phyloP scores from a whole-genome alignment of 1,140 invertebrate species.

The Trichomalopsis sarcophagae region DNA sequence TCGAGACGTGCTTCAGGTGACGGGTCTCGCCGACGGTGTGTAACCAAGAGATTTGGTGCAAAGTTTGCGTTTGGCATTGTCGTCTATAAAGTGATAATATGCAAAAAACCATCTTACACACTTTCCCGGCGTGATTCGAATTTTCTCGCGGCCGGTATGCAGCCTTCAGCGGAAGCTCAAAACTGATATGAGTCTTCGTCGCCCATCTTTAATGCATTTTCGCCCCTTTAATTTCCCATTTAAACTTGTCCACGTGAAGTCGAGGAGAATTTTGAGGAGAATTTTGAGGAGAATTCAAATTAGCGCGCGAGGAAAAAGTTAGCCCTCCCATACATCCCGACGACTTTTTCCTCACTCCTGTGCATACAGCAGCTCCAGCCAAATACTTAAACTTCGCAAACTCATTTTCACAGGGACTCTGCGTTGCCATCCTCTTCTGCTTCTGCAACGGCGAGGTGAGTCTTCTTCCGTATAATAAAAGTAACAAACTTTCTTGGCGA shows the following conservation, averaged over 20 bases:
- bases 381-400: constrained; percentile 48
- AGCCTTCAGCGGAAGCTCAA: not conserved
- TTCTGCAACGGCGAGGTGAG: constrained; percentile 96
- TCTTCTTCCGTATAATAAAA: constrained; percentile 38
- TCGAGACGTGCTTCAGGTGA: too few species aligned
- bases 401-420: constrained; percentile 84
- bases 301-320: constrained; percentile 2
- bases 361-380: not conserved
- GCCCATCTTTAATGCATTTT: not conserved
- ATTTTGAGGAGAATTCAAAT: constrained; percentile 18
- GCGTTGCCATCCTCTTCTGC: constrained; percentile 94
- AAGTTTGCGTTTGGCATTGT: too few species aligned
- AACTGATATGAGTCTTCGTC: not conserved
- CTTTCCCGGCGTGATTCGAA: too few species aligned
- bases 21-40: too few species aligned
- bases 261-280: constrained; percentile 15
- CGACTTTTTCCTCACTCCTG: not conserved
- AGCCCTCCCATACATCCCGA: not conserved
- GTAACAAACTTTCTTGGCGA: not conserved
- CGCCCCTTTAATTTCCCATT: not conserved
- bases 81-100: too few species aligned
- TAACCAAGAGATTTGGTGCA: too few species aligned
- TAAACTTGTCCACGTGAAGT: not conserved
- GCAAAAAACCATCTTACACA: too few species aligned
- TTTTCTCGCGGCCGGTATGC: too few species aligned